Base-by-base conservation (phyloP, 2,888 invertebrate genomes). In the Lepeophtheirus nordmannii region DNA sequence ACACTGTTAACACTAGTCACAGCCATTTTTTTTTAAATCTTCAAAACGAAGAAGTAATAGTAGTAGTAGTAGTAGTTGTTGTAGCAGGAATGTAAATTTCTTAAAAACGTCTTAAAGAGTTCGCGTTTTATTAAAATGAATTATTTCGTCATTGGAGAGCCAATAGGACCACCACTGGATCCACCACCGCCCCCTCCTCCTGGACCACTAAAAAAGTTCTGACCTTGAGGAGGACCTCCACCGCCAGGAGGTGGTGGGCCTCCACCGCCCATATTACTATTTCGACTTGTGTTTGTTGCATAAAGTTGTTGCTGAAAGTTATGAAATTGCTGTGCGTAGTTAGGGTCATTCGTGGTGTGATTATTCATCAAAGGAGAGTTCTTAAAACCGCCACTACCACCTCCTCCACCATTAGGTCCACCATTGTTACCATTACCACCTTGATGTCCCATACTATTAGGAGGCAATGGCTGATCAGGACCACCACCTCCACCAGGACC, bases 231-330 rank as follows among this genome's bases (percentile, higher is more conserved):
- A 12, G 62, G 62, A 9, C 39, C 39, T 40, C 68, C 57, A 39
- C 65, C 62, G n/a, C 58, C 37, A 7, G 38, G 38, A 12, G 62
- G 62, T 10, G 40, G 40, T 40, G 68, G 58, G 39, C 68, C 63
- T 22, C 17, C 58, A 38, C 63, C 62, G 67, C 68, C 68, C 58
- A 56, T 68, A 41, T 67, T 67, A 17, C 69, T 70, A 67, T 70
- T 70, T 53, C 81, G 82, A 70, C 85, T 80, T 56, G 86, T 85
- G 70, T 84, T 83, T 62, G 91, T 92, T 69, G 92, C 91, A 77
- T 92, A 92, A 71, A 92, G 78, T 77, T 91, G 91, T 76, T 92
- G 92, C 75, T 92, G 92, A 80, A 92, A 92, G 78, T 91, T 89
- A 78, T 91, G 91, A 79, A 87, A 92, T 80, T 91, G 91, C 76